Conservation (phyloP, 1,140 invertebrate genomes). For the Cydia splendana region DNA sequence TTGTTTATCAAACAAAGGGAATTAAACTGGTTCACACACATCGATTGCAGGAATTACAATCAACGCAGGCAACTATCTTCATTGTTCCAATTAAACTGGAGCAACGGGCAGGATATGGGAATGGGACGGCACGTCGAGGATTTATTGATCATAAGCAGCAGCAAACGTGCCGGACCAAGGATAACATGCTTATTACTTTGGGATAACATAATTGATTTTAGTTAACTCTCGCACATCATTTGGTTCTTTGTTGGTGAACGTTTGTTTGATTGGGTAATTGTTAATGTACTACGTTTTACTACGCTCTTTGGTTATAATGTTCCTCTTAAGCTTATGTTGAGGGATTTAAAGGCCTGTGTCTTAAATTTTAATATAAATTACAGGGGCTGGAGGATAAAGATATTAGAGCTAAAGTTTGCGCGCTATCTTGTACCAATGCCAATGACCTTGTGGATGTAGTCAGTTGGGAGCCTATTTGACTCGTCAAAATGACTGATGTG, state of each 20-base stretch:
- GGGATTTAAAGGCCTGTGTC: not conserved
- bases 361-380: slow-evolving; percentile 16
- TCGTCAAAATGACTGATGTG: not conserved
- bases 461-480: too few species aligned
- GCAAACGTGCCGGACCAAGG: slow-evolving; percentile 9
- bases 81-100: slow-evolving; percentile 31
- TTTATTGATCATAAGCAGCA: slow-evolving; percentile 26
- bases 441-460: too few species aligned
- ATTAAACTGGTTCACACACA: slow-evolving; percentile 70
- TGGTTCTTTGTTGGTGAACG: not conserved
- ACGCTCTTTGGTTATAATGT: not conserved
- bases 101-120: slow-evolving; percentile 19
- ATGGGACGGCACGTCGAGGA: not conserved
- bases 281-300: not conserved
- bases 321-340: not conserved
- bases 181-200: slow-evolving; percentile 21
- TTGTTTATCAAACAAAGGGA: slow-evolving; percentile 48
- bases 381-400: slow-evolving; percentile 1
- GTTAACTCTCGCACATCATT: not conserved
- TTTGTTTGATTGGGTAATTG: not conserved
- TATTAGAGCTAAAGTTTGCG: not conserved
- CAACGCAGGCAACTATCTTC: slow-evolving; percentile 31
- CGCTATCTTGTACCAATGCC: not conserved
- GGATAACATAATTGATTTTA: slow-evolving; percentile 17
- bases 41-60: slow-evolving; percentile 60